phyloP scores from a whole-genome alignment of 1,140 invertebrate genomes.

The Pantala flavescens region DNA sequence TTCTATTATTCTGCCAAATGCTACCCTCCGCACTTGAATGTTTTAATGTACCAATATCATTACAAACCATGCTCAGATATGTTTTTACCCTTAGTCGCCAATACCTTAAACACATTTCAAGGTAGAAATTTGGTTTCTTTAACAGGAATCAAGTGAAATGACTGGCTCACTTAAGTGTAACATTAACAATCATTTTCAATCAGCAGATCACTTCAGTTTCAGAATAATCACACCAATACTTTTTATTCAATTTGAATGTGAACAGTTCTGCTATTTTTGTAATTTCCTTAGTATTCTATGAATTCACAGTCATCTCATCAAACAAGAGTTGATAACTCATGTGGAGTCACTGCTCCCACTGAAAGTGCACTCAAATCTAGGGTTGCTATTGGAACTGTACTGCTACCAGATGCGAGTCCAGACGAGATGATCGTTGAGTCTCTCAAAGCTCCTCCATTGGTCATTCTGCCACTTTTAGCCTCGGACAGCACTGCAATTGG shows the following conservation, averaged over 20 bases:
- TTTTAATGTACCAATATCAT: no score
- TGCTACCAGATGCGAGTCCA: slow-evolving; percentile 38
- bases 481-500: slow-evolving; percentile 12
- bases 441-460: slow-evolving; percentile 20
- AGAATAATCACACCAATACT: background rate
- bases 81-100: no score
- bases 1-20: no score
- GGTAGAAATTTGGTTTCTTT: no score
- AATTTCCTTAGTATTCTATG: background rate
- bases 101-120: no score
- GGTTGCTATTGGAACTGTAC: slow-evolving; percentile 44
- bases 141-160: background rate
- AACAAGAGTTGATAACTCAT: slow-evolving; percentile 58
- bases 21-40: no score
- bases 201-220: background rate
- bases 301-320: slow-evolving; percentile 24
- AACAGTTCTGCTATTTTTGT: background rate
- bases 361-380: slow-evolving; percentile 48
- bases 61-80: no score
- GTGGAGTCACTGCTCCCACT: slow-evolving; percentile 49
- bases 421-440: slow-evolving; percentile 30
- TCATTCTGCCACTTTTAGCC: slow-evolving; percentile 21
- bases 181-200: background rate
- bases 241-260: background rate
- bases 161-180: background rate